Evolutionary conservation across 2,888 invertebrate species (phyloP), one percentile per base, ranked within the genome.

Genomic region (Eupelmus urozonus): DNA sequence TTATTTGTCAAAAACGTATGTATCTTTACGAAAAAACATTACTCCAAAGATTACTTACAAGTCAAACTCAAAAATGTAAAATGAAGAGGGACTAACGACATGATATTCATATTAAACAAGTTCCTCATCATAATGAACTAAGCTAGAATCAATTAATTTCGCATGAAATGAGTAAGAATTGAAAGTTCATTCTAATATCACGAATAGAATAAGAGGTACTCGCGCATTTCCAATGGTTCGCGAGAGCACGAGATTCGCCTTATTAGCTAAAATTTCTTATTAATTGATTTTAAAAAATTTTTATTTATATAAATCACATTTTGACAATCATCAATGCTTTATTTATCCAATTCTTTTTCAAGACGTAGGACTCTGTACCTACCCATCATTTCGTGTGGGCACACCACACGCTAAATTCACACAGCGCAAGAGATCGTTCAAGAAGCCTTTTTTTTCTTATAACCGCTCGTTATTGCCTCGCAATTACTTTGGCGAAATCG

Each of bases 221-320:
- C 66, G 67, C 49, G 51, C 59, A 62, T 34, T 70, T 75, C 42
- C 25, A 78, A 53, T 60, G 9, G 25, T 27, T 63, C 65, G 29
- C 70, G 27, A 75, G 71, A 75, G 62, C 62, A 29, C 75, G 67
- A 79, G 76, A 76, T 76, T 76, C 67, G 74, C 74, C 80, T 65
- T 73, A 79, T 60, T 27, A 69, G 65, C 69, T 77, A 81, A 79
- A 76, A 77, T 73, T 60, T 69, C n/a, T 49, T 29, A 67, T 72
- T 66, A 66, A 66, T 72, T 65, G 23, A 34, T 59, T 77, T 53
- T 66, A 71, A 70, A 77, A 72, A 67, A 76, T 60, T 45, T 76
- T 80, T 77, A 63, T 29, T 40, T 67, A 51, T 67, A 65, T 72
- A 78, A 53, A 79, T 74, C 71, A 81, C 73, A 77, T 63, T 70